Evolutionary conservation across 2,888 invertebrate genomes (phyloP), one percentile per base, ranked within the genome.

Genomic region (Coelinius sp.): DNA sequence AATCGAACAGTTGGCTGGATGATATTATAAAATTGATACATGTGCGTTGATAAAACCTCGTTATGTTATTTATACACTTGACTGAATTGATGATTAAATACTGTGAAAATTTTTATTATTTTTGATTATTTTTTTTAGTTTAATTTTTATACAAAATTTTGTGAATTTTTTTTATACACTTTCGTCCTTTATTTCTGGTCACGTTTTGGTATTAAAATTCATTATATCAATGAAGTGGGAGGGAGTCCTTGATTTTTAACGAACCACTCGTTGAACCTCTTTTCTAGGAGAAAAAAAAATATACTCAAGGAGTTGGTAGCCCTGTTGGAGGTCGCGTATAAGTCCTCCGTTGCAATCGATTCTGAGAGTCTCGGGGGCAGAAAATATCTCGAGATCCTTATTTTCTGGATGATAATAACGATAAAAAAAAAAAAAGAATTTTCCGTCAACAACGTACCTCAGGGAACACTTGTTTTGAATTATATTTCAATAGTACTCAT

Each of bases 1-100:
- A 41, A 70, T 76, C 78, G 81, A n/a, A 82, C 83, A 83, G 83
- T 80, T 83, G 83, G 79, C 78, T 78, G 76, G 74, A 80, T 76
- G 59, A 71, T 73, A 72, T 70, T 68, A 49, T 49, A 22, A 24
- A 52, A 63, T 70, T 31, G 70, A 70, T 73, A 68, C 10, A n/a
- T 68, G 24, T 14, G 17, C 10, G 49, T 17, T 17, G 44, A 38
- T 63, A 38, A 20, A 27, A 27, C 25, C 14, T 41, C 17, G 41
- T 24, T 64, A 35, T 20, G 38, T 8, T 38, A 41, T 41, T 64
- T 41, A 24, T 41, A 14, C n/a, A n/a, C 24, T 25, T 41, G 64
- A 41, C 22, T 64, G 44, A 41, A 24, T 41, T 44, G 25, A 64
- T 24, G 6, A 22, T 41, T 64, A 24, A 0, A 24, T 24, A 5